Evolutionary conservation across 2,797 vertebrate genomes (phyloP).

Genomic region (Rhinichthys osculus): DNA sequence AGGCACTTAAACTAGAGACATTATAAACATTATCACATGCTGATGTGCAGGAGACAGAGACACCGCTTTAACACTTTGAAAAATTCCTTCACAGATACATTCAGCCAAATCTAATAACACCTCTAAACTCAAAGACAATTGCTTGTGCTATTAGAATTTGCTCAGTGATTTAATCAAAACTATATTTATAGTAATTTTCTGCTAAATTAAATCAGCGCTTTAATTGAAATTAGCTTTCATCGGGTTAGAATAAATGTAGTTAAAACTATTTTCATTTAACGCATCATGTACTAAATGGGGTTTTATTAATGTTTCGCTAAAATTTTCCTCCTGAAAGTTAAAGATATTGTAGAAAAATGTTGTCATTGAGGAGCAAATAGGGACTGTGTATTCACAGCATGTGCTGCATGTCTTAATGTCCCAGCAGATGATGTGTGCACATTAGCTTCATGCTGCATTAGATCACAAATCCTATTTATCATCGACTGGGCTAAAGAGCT

Average conservation of each 20-base stretch:
- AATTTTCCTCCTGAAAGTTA: constrained; percentile 70
- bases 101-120: constrained; percentile 43
- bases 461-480: constrained; percentile 55
- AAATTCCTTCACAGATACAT: constrained; percentile 19
- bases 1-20: not conserved
- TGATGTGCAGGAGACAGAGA: not conserved
- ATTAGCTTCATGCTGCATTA: constrained; percentile 60
- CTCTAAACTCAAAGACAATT: constrained; percentile 52
- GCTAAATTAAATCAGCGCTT: constrained; percentile 75
- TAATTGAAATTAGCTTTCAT: constrained; percentile 78
- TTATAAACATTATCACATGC: constrained; percentile 27
- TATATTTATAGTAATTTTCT: constrained; percentile 80
- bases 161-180: constrained; percentile 71
- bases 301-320: constrained; percentile 71
- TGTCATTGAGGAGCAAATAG: constrained; percentile 74
- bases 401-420: constrained; percentile 52
- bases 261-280: constrained; percentile 83
- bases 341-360: constrained; percentile 74
- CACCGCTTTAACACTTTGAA: not conserved
- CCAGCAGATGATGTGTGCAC: constrained; percentile 41
- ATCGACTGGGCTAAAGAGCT: constrained; percentile 27
- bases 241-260: constrained; percentile 68
- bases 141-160: constrained; percentile 62
- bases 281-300: constrained; percentile 80
- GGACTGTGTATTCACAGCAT: constrained; percentile 63